Evolutionary conservation across 2,113 vertebrate genomes (phyloP).

Genomic region (Hymenochirus boettgeri): DNA sequence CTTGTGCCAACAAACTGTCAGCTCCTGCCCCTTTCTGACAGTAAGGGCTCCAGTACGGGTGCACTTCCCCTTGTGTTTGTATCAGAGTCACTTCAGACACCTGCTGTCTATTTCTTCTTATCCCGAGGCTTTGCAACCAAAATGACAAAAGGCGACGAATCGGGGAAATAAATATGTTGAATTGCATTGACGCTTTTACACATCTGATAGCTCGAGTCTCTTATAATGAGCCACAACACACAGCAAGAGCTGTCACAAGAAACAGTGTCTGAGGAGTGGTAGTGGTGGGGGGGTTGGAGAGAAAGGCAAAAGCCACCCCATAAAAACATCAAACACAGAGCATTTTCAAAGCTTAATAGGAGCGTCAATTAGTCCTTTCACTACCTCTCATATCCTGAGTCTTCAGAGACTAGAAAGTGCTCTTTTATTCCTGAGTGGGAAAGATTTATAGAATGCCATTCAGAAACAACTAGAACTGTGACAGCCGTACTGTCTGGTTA

Average conservation of each 20-base stretch:
- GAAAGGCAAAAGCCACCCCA: constrained; percentile 16
- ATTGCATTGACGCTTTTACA: constrained; percentile 24
- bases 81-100: background rate
- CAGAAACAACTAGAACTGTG: constrained; percentile 6
- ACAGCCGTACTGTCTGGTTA: constrained; percentile 5
- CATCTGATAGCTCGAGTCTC: constrained; percentile 26
- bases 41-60: no score
- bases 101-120: background rate
- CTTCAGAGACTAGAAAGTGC: constrained; percentile 28
- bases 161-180: constrained; percentile 19
- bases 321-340: constrained; percentile 37
- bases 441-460: constrained; percentile 28
- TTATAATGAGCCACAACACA: constrained; percentile 40
- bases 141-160: constrained; percentile 17
- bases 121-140: background rate
- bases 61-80: no score
- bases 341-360: constrained; percentile 39
- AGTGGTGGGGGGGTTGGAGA: background rate
- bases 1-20: no score
- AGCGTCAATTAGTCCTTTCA: constrained; percentile 37
- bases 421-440: constrained; percentile 10
- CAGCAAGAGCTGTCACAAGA: constrained; percentile 35
- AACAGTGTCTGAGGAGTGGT: background rate
- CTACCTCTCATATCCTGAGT: constrained; percentile 26
- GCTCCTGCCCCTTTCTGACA: no score